phyloP scores from a whole-genome alignment of 2,888 invertebrate species.

The Sisyra nigra region DNA sequence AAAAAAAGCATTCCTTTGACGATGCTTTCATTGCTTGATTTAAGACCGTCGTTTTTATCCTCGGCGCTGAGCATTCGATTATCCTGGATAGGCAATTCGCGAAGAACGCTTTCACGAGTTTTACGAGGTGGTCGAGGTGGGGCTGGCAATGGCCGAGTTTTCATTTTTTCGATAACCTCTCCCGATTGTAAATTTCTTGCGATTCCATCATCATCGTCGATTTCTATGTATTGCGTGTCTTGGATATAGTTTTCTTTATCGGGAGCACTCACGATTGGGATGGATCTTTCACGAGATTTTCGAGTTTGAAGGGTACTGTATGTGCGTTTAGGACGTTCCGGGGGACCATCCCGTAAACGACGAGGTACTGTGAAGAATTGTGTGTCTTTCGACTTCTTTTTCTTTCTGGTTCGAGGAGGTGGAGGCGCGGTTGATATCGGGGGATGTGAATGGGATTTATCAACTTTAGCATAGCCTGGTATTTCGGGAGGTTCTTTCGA shows the following conservation, averaged over 20 bases:
- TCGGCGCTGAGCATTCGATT: constrained; percentile 15
- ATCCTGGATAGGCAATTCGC: constrained; percentile 16
- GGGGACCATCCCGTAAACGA: constrained; percentile 25
- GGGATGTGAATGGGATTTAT: constrained; percentile 35
- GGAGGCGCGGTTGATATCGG: constrained; percentile 42
- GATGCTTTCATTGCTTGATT: background rate
- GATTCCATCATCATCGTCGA: constrained; percentile 36
- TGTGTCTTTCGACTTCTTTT: constrained; percentile 24
- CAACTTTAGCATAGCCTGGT: constrained; percentile 61
- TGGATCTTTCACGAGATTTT: constrained; percentile 44
- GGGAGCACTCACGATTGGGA: constrained; percentile 30
- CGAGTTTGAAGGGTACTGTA: constrained; percentile 43
- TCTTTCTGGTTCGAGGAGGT: constrained; percentile 38
- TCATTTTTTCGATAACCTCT: constrained; percentile 65
- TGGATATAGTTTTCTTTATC: constrained; percentile 19
- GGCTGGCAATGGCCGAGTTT: constrained; percentile 68
- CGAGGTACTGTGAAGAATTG: constrained; percentile 56
- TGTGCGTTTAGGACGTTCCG: constrained; percentile 37
- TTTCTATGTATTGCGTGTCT: constrained; percentile 41
- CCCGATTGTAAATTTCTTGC: constrained; percentile 54
- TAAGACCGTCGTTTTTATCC: constrained; percentile 11
- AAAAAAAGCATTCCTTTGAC: constrained; percentile 2
- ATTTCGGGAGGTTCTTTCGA: constrained; percentile 22
- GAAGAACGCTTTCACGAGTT: constrained; percentile 14
- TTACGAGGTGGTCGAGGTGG: constrained; percentile 68